These are phyloP conservation scores for Ectobius pallidus DNA, from an alignment of 2,888 invertebrate genomes.

Conservation along the genomic window DNA sequence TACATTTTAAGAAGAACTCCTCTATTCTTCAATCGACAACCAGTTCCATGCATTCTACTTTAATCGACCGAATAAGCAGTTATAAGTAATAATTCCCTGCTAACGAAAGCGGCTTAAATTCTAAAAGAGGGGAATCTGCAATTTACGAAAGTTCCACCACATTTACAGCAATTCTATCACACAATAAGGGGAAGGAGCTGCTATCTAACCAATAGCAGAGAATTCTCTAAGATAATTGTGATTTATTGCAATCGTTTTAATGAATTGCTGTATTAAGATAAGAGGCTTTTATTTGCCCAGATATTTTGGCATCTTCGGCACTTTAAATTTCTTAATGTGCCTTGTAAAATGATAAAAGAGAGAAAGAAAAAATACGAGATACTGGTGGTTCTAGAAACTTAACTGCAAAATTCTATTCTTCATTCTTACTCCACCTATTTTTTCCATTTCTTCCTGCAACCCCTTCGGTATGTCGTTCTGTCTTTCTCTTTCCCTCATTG, in stretches of 20 bases:
- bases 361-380: no score
- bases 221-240: background rate
- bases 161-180: background rate
- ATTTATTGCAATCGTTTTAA: conserved; percentile 8
- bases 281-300: background rate
- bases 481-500: conserved; percentile 8
- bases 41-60: no score
- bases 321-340: conserved; percentile 8
- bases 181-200: background rate
- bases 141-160: background rate
- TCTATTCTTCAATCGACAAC: no score
- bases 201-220: background rate
- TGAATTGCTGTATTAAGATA: conserved; percentile 6
- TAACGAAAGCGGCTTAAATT: background rate
- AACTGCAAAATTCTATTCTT: conserved; percentile 15
- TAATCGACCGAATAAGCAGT: no score
- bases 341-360: background rate
- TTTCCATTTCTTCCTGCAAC: conserved; percentile 15
- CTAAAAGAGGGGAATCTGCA: background rate
- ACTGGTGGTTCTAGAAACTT: no score
- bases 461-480: background rate
- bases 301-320: conserved; percentile 13
- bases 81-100: no score
- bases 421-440: background rate
- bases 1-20: no score